Conservation (phyloP, 2,888 invertebrate species). For the Quadroppia sp. region DNA sequence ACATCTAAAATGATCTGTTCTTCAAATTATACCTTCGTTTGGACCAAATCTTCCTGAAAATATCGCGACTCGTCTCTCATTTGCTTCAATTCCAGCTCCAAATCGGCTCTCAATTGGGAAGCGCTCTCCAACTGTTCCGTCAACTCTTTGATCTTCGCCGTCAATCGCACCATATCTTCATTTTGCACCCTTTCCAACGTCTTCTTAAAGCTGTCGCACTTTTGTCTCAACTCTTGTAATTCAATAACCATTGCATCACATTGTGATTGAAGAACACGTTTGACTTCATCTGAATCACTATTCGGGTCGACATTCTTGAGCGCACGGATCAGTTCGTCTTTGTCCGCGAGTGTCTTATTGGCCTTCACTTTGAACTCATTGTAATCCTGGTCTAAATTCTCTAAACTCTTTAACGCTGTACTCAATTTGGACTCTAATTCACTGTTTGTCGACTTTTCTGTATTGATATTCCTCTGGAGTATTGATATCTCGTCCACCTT, state of each 20-base stretch:
- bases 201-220: conserved; percentile 60
- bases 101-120: conserved; percentile 52
- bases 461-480: conserved; percentile 49
- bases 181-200: conserved; percentile 59
- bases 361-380: conserved; percentile 74
- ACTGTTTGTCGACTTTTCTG: conserved; percentile 51
- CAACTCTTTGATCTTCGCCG: conserved; percentile 55
- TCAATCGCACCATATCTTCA: conserved; percentile 54
- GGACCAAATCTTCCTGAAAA: conserved; percentile 58
- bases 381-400: conserved; percentile 60
- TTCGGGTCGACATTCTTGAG: conserved; percentile 51
- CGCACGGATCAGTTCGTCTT: conserved; percentile 67
- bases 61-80: conserved; percentile 59
- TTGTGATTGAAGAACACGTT: conserved; percentile 33
- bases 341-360: conserved; percentile 68
- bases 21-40: conserved; percentile 57
- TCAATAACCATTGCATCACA: conserved; percentile 53
- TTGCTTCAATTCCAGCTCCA: conserved; percentile 55
- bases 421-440: no score
- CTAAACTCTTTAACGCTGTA: conserved; percentile 53
- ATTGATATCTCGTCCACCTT: conserved; percentile 30
- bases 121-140: conserved; percentile 57
- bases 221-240: conserved; percentile 61
- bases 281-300: conserved; percentile 40
- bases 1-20: conserved; percentile 56